A percentile compares a stretch with the other conserved stretches of the same genome.
Conservation (phyloP, 2,113 vertebrate species). For the Embiotoca jacksoni region DNA sequence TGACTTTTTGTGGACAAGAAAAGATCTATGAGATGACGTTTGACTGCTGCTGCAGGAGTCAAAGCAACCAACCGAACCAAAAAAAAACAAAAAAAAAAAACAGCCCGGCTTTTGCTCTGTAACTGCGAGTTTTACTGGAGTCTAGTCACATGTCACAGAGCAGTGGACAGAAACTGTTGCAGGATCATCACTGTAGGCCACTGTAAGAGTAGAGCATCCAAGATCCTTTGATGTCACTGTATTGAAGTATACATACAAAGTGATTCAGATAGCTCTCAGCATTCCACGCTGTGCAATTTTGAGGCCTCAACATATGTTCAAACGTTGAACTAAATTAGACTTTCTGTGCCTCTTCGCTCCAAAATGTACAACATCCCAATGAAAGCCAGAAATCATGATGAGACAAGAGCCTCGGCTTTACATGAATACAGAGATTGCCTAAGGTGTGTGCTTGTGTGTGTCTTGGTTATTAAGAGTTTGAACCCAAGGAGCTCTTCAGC, state of each 20-base stretch:
- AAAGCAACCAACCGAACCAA: constrained; percentile 32
- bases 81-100: constrained; percentile 3
- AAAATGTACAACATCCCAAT: neutral
- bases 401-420: neutral
- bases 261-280: neutral
- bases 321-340: neutral
- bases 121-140: constrained; percentile 23
- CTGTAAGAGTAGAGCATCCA: neutral
- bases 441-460: neutral
- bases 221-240: neutral
- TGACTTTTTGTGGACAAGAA: constrained; percentile 36
- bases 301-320: neutral
- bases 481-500: neutral
- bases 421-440: neutral
- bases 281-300: neutral
- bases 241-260: neutral
- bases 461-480: constrained; percentile 7
- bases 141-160: neutral
- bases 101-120: neutral
- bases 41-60: constrained; percentile 34
- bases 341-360: too few relatives aligned
- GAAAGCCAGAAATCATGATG: neutral
- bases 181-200: neutral
- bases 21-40: constrained; percentile 38
- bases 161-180: neutral